Base-by-base conservation (phyloP, 2,888 invertebrate genomes). In the Dorcus hopei region DNA sequence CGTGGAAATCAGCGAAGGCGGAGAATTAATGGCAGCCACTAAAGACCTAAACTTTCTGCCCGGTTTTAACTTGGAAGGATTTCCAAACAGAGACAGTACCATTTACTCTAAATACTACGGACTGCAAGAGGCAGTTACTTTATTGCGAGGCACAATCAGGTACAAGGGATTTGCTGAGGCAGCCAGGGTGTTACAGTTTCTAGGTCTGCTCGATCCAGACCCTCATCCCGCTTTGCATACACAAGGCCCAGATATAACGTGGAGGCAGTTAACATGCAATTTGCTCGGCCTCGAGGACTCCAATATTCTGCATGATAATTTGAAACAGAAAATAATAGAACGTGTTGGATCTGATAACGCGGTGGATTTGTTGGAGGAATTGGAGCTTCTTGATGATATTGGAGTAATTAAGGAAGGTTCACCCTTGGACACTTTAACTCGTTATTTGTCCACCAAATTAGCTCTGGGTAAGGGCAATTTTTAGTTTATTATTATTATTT, bases 61-160 rank as follows among this genome's bases (percentile, higher is more conserved):
- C 0, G 99, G 98, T 0, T 96, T 98, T 73, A 92, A 95, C 9
- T 82, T 98, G 54, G 97, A 98, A 81, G 97, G 97, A 0, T 97
- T 93, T 74, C 96, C 98, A 0, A 99, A 98, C 80, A 83, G 99
- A 58, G 98, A 99, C 77, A 97, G 97, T 55, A 92, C 93, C 0
- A 83, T 87, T 41, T 99, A 99, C 74, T 85, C 88, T 0, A 84
- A 90, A 49, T 82, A 93, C 0, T 99, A 99, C 75, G 94, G 94
- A 3, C 89, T 99, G 59, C 82, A 86, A 9, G 90, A 93, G 69
- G 91, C 94, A 0, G 86, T 89, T 60, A 98, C 98, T 0, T 83
- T 99, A 69, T 81, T 99, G 52, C 82, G 99, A 59, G 99, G 99
- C 57, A 98, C 98, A 1, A 84, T 99, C 49, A 54, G 59, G 38